Evolutionary conservation across 2,888 invertebrate species (phyloP).

Genomic region (Cartodere bifasciata): DNA sequence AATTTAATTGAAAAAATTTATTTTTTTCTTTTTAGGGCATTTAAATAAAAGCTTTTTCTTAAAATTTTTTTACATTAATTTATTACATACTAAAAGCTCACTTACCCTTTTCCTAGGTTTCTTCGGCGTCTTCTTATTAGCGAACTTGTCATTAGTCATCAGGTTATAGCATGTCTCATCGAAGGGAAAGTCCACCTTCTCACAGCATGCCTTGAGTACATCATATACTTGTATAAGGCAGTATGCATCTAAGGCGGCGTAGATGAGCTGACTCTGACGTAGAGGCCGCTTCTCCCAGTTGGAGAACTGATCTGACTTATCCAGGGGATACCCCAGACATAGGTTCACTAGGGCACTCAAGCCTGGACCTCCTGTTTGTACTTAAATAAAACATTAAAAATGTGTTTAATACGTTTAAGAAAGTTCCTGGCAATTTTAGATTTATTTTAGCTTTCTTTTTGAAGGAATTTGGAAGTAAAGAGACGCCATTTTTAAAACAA

Average conservation of each 20-base stretch:
- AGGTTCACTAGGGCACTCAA: conserved; percentile 61
- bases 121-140: conserved; percentile 33
- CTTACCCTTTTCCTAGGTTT: conserved; percentile 26
- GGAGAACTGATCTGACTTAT: conserved; percentile 84
- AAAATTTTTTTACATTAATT: no score
- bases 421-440: no score
- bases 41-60: no score
- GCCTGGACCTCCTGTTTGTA: conserved; percentile 45
- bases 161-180: conserved; percentile 49
- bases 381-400: conserved; percentile 21
- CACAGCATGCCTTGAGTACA: conserved; percentile 41
- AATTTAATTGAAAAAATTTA: no score
- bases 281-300: conserved; percentile 83
- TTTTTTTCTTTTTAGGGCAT: no score
- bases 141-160: conserved; percentile 40
- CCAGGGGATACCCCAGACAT: conserved; percentile 62
- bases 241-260: conserved; percentile 82
- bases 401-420: no score
- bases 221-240: conserved; percentile 73
- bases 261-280: conserved; percentile 60
- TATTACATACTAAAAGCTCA: no score
- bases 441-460: no score
- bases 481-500: background rate
- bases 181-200: conserved; percentile 44
- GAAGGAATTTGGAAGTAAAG: no score